Evolutionary conservation across 1,140 invertebrate genomes (phyloP).

Genomic region (Gerris buenoi): DNA sequence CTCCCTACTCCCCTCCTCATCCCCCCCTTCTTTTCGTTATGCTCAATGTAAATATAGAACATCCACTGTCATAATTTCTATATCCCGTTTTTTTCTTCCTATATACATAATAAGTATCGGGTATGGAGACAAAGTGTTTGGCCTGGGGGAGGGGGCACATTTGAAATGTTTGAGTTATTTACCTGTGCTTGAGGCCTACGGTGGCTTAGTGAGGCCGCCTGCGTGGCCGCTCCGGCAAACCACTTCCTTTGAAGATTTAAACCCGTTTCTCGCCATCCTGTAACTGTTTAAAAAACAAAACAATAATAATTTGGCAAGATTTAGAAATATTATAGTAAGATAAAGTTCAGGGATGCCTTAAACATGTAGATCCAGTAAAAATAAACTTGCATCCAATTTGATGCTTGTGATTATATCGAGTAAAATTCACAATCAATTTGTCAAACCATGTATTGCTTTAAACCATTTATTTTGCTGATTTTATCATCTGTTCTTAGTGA

Average conservation of each 20-base stretch:
- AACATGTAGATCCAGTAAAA: no score
- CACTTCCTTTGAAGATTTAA: not conserved
- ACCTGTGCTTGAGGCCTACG: not conserved
- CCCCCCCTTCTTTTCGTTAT: not conserved
- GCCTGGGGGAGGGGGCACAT: not conserved
- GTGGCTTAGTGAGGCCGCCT: not conserved
- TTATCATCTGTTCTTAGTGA: no score
- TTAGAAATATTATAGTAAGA: no score
- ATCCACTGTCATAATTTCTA: not conserved
- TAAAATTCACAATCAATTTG: no score
- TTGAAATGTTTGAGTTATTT: not conserved
- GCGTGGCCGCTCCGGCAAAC: not conserved
- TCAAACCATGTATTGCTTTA: no score
- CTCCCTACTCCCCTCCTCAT: not conserved
- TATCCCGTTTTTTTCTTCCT: not conserved
- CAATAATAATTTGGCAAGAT: not conserved
- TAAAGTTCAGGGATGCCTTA: no score
- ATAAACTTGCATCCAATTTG: no score
- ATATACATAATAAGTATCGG: not conserved
- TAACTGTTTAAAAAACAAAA: not conserved
- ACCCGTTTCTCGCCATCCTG: not conserved
- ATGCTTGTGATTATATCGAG: no score
- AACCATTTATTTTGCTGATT: no score
- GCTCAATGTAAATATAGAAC: not conserved
- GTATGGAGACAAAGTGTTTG: not conserved